phyloP scores from a whole-genome alignment of 2,888 invertebrate species.

The Rhagium mordax region DNA sequence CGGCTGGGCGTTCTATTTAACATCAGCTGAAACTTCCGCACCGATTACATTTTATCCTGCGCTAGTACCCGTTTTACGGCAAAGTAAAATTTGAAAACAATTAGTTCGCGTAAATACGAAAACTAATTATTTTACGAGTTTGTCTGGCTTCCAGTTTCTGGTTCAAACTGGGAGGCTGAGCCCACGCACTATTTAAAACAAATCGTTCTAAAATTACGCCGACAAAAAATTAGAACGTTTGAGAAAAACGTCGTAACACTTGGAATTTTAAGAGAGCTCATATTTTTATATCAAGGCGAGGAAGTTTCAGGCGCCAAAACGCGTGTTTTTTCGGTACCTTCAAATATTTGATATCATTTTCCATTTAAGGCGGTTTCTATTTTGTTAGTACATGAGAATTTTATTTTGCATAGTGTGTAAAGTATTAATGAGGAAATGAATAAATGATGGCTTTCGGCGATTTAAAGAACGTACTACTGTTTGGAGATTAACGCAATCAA shows the following conservation, averaged over 20 bases:
- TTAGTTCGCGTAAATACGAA: neutral
- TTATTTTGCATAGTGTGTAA: too few relatives aligned
- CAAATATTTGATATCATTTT: too few relatives aligned
- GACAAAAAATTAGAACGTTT: neutral
- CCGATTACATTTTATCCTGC: neutral
- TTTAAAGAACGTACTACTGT: neutral
- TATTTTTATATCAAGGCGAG: neutral
- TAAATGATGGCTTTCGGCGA: neutral
- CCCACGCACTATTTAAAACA: neutral
- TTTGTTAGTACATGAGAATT: too few relatives aligned
- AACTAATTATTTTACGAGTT: neutral
- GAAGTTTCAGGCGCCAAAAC: neutral
- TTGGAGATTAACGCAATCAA: neutral
- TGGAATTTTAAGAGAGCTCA: neutral
- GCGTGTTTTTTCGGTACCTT: too few relatives aligned
- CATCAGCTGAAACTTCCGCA: neutral
- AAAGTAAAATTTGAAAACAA: neutral
- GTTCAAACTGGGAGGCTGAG: neutral
- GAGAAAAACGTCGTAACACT: neutral
- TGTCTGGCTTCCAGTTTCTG: neutral
- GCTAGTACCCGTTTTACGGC: neutral
- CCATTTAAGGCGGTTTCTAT: too few relatives aligned
- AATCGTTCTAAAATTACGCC: neutral
- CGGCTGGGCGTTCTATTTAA: neutral
- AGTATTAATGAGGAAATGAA: too few relatives aligned